Conservation (phyloP, 2,113 vertebrate species). For the Elephas maximus region DNA sequence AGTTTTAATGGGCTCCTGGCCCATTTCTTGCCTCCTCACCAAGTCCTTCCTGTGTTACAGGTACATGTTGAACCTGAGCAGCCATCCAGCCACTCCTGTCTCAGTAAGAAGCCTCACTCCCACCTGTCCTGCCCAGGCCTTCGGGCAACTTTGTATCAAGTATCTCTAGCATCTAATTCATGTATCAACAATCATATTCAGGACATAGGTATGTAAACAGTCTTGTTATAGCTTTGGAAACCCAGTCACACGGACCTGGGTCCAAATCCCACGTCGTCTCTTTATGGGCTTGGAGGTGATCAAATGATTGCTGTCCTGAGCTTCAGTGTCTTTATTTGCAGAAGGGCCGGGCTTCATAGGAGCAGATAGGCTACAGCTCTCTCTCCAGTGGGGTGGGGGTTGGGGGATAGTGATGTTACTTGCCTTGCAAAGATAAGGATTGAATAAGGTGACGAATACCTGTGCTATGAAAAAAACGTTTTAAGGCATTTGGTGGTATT, state of each 20-base stretch:
- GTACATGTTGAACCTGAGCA: neutral
- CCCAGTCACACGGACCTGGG: neutral
- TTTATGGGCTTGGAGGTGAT: neutral
- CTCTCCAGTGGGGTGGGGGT: neutral
- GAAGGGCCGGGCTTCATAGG: neutral
- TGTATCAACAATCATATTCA: neutral
- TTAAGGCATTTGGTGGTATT: neutral
- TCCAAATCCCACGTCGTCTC: neutral
- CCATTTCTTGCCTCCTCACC: neutral
- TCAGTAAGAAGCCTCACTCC: slow-evolving; percentile 49
- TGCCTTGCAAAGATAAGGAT: neutral
- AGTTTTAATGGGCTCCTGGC: neutral
- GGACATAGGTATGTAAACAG: neutral
- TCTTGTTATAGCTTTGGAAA: neutral
- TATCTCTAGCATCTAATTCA: neutral
- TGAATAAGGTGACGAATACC: neutral
- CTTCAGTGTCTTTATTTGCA: neutral
- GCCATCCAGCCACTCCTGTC: neutral
- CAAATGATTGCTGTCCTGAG: neutral
- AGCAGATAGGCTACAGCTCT: neutral
- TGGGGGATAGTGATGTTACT: neutral
- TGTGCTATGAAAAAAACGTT: neutral
- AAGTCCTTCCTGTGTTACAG: slow-evolving; percentile 53
- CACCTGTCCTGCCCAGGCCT: neutral
- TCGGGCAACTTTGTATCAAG: neutral